These are phyloP conservation scores for Syrista parreyssii DNA, from an alignment of 2,888 invertebrate genomes.

Conservation along the genomic window DNA sequence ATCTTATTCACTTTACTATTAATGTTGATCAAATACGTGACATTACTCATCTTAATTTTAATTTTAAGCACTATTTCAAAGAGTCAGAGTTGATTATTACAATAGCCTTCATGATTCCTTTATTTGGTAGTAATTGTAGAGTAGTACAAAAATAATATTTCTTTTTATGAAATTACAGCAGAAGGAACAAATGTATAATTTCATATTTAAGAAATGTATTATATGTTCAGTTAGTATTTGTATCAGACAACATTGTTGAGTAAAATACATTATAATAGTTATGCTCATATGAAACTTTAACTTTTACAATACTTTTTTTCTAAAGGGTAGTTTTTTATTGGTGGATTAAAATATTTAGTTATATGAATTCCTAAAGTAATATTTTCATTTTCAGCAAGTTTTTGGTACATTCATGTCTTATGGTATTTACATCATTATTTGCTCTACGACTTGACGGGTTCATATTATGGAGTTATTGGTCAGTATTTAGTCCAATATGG, in stretches of 20 bases:
- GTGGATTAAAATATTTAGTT: constrained; percentile 22
- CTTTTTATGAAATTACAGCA: neutral
- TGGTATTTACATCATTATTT: constrained; percentile 91
- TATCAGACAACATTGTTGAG: neutral
- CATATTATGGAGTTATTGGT: constrained; percentile 95
- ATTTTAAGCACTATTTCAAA: neutral
- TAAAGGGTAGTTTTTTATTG: constrained; percentile 29
- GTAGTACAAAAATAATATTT: neutral
- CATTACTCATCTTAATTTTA: neutral
- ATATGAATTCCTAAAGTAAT: constrained; percentile 7
- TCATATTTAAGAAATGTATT: neutral
- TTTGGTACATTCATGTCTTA: constrained; percentile 92
- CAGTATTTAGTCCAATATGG: constrained; percentile 96
- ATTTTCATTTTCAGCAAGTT: constrained; percentile 85
- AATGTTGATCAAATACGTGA: neutral
- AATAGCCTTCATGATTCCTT: neutral
- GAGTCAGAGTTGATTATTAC: neutral
- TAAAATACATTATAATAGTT: neutral
- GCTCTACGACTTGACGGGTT: constrained; percentile 89
- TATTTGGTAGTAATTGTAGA: neutral
- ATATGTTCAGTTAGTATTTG: neutral
- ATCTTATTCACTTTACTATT: neutral
- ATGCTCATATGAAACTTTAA: neutral
- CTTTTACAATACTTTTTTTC: constrained; percentile 7
- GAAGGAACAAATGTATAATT: neutral